Percentiles rank a stretch among this genome's conserved stretches.
These are phyloP conservation scores for Zosterops japonicus DNA, from an alignment of 2,113 vertebrate species.

Conservation along the genomic window DNA sequence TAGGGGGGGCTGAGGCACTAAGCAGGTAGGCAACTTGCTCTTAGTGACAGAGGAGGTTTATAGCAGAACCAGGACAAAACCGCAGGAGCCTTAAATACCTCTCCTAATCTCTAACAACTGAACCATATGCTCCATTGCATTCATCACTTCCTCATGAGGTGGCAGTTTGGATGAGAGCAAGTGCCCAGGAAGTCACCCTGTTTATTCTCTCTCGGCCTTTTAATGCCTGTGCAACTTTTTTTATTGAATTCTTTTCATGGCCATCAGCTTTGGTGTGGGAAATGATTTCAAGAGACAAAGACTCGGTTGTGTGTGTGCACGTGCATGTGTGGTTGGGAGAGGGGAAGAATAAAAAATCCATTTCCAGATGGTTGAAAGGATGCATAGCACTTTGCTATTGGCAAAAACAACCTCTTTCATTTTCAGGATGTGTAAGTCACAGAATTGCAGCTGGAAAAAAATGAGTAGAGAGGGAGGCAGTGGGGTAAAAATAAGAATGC, in stretches of 20 bases:
- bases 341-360: constrained; percentile 54
- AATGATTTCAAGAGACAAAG: constrained; percentile 54
- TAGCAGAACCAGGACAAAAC: not conserved
- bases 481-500: not conserved
- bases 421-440: constrained; percentile 64
- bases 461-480: not conserved
- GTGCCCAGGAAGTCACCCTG: constrained; percentile 16
- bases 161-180: constrained; percentile 38
- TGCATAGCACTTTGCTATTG: constrained; percentile 61
- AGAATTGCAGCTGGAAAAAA: constrained; percentile 66
- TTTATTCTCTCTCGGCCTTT: not conserved
- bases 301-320: not conserved
- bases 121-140: not conserved
- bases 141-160: constrained; percentile 42
- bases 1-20: not conserved
- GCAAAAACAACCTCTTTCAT: constrained; percentile 68
- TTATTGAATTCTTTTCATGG: constrained; percentile 27
- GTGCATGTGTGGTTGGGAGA: constrained; percentile 7
- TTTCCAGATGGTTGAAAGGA: constrained; percentile 72
- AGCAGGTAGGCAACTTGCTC: not conserved
- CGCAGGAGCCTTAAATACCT: not conserved
- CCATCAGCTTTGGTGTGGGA: constrained; percentile 36
- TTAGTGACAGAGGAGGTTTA: not conserved
- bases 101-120: not conserved
- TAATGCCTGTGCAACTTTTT: constrained; percentile 29